Evolutionary conservation across 2,797 vertebrate genomes (phyloP), one percentile per base, ranked within the genome.

Genomic region (Falco concolor): DNA sequence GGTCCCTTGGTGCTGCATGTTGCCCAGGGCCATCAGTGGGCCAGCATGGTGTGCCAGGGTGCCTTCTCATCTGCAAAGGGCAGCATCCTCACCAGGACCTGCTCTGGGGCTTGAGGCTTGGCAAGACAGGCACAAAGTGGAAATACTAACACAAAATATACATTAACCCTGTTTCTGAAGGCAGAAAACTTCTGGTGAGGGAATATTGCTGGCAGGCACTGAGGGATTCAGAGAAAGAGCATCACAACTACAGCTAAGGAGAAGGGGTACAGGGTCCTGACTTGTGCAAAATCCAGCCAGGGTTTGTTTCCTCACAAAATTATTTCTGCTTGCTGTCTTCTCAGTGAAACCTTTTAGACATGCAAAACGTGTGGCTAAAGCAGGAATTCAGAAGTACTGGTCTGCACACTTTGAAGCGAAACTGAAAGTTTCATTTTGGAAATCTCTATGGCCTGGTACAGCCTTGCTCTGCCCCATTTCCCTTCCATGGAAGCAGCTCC

Each of bases 1-100:
- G n/a, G 42, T 80, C 23, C 18, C 25, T 77, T 38, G 1, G 0
- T 6, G 2, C 11, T 3, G 1, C 2, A 1, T 0, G 1, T 25
- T 73, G 44, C 77, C 45, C 0, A 0, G 52, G 65, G 36, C 32
- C 7, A 8, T 14, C 61, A 67, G 53, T 2, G 4, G 21, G n/a
- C 38, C 36, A 28, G 60, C 2, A 1, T 0, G 3, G 10, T n/a
- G 36, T 4, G 5, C 54, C 0, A 2, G 24, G 36, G 19, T 2
- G 8, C 6, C 32, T 57, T 52, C 7, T 68, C 56, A 45, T 19
- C 15, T 45, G n/a, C 1, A 1, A 93, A 83, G 30, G 30, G 32
- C 5, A 1, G 4, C 57, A 52, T 49, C 78, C n/a, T 61, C 72
- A 49, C 36, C 28, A 61, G 50, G 22, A 78, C 21, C 30, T 72